A percentile compares a stretch with the other conserved stretches of the same genome.
Conservation (phyloP, 2,113 vertebrate genomes). For the Orthonyx spaldingii region DNA sequence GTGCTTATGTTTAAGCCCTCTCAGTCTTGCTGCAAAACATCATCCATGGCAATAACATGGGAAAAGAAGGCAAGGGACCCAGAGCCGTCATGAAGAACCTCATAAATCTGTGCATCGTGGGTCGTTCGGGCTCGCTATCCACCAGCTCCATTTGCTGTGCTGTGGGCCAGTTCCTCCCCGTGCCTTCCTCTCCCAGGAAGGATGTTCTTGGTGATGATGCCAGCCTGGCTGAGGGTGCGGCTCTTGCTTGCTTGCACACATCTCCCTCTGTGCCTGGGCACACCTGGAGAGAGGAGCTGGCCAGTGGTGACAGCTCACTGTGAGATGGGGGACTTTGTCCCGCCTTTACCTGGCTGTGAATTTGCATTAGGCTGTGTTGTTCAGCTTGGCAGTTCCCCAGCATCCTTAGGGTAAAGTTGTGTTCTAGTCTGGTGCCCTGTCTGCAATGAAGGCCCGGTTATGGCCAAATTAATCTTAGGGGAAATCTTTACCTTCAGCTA, state of each 20-base stretch:
- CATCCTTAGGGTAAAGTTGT: slow-evolving; percentile 13
- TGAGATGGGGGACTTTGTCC: background rate
- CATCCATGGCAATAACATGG: background rate
- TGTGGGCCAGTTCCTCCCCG: background rate
- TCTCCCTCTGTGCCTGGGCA: background rate
- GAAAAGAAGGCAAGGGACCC: background rate
- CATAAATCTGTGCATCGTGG: background rate
- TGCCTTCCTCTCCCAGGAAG: background rate
- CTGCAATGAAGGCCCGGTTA: slow-evolving; percentile 49
- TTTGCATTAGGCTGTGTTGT: slow-evolving; percentile 41
- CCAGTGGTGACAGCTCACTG: background rate
- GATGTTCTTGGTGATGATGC: background rate
- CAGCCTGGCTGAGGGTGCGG: background rate
- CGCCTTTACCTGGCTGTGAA: background rate
- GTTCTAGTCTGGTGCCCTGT: slow-evolving; percentile 46
- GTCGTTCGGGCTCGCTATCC: background rate
- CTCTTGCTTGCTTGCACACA: background rate
- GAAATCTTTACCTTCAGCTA: slow-evolving; percentile 54
- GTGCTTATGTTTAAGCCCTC: background rate
- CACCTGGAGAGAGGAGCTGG: background rate
- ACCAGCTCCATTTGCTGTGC: background rate
- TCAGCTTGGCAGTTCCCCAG: slow-evolving; percentile 29
- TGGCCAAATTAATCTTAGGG: slow-evolving; percentile 63
- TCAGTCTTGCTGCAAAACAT: background rate
- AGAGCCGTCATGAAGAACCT: background rate